Evolutionary conservation across 2,113 vertebrate species (phyloP).

Genomic region (Probosciger aterrimus): DNA sequence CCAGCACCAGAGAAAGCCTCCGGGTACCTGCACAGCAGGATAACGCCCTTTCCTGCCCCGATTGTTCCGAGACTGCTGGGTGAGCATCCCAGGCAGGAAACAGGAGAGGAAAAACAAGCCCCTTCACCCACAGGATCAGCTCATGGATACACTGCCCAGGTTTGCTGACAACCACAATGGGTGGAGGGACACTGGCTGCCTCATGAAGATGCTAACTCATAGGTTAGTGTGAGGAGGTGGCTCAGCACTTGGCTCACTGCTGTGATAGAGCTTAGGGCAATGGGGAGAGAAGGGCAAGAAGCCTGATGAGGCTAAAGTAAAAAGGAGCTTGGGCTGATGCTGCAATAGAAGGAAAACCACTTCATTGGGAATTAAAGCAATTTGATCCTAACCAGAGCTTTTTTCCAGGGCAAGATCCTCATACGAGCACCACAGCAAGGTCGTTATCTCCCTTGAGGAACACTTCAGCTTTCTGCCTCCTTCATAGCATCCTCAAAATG

Average conservation of each 20-base stretch:
- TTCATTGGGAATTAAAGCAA: not conserved
- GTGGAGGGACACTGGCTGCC: rapidly evolving
- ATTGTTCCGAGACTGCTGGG: not conserved
- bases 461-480: not conserved
- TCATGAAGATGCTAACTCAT: rapidly evolving
- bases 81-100: not conserved
- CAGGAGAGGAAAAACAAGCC: not conserved
- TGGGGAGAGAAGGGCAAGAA: not conserved
- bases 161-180: rapidly evolving
- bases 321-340: not conserved
- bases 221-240: rapidly evolving
- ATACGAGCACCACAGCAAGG: not conserved
- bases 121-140: not conserved
- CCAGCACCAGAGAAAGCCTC: not conserved
- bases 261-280: not conserved
- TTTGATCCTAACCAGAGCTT: not conserved
- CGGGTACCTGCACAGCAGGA: not conserved
- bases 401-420: not conserved
- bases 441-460: not conserved
- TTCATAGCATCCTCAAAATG: too few relatives aligned
- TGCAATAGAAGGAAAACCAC: not conserved
- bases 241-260: not conserved
- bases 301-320: not conserved
- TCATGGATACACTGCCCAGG: rapidly evolving
- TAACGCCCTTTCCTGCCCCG: not conserved